Percentiles rank a stretch among this genome's conserved stretches.
Conservation (phyloP, 2,797 vertebrate genomes). For the Crotalus adamanteus region DNA sequence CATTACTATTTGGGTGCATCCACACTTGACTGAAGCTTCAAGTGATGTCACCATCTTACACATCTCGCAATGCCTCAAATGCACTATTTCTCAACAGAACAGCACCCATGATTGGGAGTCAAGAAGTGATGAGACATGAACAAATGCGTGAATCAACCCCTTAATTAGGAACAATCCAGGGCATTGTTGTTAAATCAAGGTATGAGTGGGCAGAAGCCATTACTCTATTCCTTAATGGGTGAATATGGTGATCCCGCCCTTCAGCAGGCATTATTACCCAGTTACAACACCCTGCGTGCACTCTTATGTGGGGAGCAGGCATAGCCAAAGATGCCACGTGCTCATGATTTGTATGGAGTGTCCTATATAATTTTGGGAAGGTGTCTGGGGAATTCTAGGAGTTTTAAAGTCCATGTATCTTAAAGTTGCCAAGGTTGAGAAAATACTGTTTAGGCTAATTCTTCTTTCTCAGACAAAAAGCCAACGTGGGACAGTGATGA, state of each 20-base stretch:
- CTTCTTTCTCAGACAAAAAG: neutral
- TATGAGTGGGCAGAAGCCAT: neutral
- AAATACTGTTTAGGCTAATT: neutral
- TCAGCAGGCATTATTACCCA: neutral
- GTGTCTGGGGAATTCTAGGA: neutral
- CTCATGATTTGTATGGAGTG: neutral
- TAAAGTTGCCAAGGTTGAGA: neutral
- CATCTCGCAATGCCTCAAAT: no score
- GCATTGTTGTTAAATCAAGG: neutral
- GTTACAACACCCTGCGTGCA: neutral
- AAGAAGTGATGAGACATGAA: neutral
- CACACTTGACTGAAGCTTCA: neutral
- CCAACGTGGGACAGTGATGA: neutral
- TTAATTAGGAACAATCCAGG: neutral
- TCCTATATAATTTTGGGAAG: neutral
- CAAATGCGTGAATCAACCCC: constrained; percentile 11
- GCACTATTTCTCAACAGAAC: neutral
- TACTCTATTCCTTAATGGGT: neutral
- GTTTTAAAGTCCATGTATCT: neutral
- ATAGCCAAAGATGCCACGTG: no score
- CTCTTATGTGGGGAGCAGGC: neutral
- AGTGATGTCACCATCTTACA: neutral
- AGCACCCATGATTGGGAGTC: neutral
- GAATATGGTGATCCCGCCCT: neutral
- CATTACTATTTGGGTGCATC: neutral